Percentiles rank a stretch among this genome's conserved stretches.
Conservation (phyloP, 2,113 vertebrate genomes). For the Datnioides undecimradiatus region DNA sequence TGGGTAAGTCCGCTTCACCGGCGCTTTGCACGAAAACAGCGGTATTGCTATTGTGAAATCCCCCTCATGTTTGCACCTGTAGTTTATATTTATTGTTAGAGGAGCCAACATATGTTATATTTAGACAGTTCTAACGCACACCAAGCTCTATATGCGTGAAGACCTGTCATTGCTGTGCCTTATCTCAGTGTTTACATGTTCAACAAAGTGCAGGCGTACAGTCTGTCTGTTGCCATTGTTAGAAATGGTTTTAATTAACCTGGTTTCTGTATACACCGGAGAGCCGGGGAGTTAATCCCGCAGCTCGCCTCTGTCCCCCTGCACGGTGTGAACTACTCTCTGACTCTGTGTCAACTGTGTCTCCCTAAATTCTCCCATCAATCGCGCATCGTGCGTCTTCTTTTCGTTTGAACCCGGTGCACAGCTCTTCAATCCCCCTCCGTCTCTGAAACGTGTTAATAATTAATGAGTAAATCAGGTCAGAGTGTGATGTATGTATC, state of each 20-base stretch:
- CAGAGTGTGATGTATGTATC: neutral
- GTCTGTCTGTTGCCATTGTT: neutral
- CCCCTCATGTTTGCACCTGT: neutral
- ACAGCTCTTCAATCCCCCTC: neutral
- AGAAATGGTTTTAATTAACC: conserved; percentile 3
- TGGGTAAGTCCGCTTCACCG: conserved; percentile 92
- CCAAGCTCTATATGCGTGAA: neutral
- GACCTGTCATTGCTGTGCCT: conserved; percentile 4
- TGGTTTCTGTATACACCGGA: neutral
- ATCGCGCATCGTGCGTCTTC: neutral
- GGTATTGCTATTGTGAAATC: neutral
- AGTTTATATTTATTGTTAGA: neutral
- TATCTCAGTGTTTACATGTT: conserved; percentile 31
- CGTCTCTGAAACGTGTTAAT: neutral
- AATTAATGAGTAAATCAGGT: conserved; percentile 1
- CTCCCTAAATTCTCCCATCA: neutral
- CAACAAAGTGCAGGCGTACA: neutral
- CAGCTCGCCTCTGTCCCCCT: conserved; percentile 14
- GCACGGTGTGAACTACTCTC: conserved; percentile 1
- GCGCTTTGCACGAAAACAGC: neutral
- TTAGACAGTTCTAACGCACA: neutral
- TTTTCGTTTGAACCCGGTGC: neutral
- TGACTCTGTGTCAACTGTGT: neutral
- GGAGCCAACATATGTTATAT: neutral
- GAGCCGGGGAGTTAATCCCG: neutral